Conservation (phyloP, 2,888 invertebrate species). For the Malthinus seriepunctatus region DNA sequence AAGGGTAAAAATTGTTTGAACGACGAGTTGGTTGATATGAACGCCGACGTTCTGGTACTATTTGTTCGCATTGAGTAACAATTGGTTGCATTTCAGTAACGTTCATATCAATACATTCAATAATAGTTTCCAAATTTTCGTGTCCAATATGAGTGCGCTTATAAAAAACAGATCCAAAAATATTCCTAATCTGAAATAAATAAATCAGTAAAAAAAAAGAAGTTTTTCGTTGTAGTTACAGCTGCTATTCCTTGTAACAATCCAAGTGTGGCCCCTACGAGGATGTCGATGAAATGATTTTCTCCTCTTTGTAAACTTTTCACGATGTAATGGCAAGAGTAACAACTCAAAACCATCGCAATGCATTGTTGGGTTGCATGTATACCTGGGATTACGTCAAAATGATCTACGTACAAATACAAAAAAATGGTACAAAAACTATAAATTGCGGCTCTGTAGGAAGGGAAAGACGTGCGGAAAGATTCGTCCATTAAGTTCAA, state of each 20-base stretch:
- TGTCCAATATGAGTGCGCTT: neutral
- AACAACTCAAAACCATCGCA: neutral
- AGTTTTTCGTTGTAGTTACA: neutral
- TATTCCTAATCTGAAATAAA: constrained; percentile 1
- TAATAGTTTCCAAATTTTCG: no score
- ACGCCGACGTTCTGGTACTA: no score
- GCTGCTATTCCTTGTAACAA: neutral
- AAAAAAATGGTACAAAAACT: neutral
- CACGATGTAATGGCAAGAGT: neutral
- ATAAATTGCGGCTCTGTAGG: neutral
- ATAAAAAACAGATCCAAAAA: neutral
- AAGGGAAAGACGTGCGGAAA: constrained; percentile 1
- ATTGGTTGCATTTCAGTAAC: no score
- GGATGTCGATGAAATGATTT: neutral
- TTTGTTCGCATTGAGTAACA: no score
- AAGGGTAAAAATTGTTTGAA: no score
- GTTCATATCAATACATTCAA: no score
- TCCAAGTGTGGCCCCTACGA: neutral
- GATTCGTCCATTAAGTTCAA: neutral
- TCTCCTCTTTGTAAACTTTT: neutral
- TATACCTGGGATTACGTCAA: neutral
- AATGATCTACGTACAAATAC: constrained; percentile 1
- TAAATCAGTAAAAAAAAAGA: neutral
- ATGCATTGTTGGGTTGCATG: neutral
- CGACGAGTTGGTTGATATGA: no score